A percentile compares a stretch with the other conserved stretches of the same genome.
phyloP scores from a whole-genome alignment of 2,797 vertebrate genomes.

The Phalloptychus januarius region DNA sequence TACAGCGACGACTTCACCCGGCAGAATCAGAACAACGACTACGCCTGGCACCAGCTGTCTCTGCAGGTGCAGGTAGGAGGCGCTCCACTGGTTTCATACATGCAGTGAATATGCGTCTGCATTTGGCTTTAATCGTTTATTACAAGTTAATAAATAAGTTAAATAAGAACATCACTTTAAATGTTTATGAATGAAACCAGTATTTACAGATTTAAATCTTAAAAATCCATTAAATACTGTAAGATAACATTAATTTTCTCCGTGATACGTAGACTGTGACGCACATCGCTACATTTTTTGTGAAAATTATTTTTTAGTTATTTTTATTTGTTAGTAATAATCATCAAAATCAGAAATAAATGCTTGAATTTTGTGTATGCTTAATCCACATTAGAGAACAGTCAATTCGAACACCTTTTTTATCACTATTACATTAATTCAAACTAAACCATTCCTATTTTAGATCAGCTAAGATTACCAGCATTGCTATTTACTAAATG shows the following conservation, averaged over 20 bases:
- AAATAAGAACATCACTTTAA: background rate
- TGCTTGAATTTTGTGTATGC: background rate
- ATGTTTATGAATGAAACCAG: background rate
- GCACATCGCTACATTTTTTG: background rate
- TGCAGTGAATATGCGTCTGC: background rate
- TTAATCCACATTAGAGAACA: background rate
- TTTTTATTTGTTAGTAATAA: background rate
- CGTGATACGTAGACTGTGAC: background rate
- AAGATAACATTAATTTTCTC: background rate
- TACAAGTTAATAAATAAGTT: background rate
- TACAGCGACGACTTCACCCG: conserved; percentile 96
- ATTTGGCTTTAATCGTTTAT: background rate
- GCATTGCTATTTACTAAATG: background rate
- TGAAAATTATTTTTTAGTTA: background rate
- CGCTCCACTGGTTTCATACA: conserved; percentile 3
- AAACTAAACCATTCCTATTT: background rate
- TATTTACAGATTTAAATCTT: background rate
- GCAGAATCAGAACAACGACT: conserved; percentile 89
- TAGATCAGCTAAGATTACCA: background rate
- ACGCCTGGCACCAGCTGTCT: conserved; percentile 90
- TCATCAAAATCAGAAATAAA: background rate
- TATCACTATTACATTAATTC: background rate
- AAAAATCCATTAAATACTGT: background rate
- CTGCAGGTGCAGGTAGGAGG: conserved; percentile 86
- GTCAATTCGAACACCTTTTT: background rate